Conservation (phyloP, 2,113 vertebrate genomes). For the Phrynosoma platyrhinos region DNA sequence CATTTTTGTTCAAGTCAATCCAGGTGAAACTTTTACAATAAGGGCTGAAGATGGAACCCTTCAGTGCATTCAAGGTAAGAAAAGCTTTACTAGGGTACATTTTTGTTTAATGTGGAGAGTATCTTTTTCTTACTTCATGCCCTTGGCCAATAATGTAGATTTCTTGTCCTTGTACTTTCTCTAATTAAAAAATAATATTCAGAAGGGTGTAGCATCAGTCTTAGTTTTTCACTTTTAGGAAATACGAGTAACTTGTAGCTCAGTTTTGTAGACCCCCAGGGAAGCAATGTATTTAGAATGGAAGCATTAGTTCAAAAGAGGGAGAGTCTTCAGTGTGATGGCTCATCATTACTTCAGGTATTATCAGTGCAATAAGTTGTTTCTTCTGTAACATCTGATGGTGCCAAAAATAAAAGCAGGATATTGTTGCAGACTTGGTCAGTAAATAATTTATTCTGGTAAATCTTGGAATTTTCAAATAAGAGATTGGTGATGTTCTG, state of each 20-base stretch:
- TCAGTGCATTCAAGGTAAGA: constrained; percentile 97
- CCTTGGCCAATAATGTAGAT: background rate
- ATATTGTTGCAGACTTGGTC: background rate
- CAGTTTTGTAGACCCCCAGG: background rate
- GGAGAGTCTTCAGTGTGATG: background rate
- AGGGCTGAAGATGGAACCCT: constrained; percentile 94
- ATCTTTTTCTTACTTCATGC: background rate
- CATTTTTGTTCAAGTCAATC: constrained; percentile 98
- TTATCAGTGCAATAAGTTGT: background rate
- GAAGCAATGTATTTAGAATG: background rate
- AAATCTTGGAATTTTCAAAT: background rate
- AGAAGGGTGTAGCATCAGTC: background rate
- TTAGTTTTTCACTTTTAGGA: background rate
- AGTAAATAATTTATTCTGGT: background rate
- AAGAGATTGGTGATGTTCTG: background rate
- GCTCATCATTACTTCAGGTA: background rate
- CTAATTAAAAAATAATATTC: background rate
- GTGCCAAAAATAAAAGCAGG: too few species aligned
- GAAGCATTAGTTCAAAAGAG: background rate
- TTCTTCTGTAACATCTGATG: background rate
- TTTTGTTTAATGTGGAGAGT: background rate
- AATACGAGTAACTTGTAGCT: background rate
- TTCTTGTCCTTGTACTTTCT: background rate
- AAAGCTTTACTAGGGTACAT: background rate
- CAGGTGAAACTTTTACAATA: constrained; percentile 97